Conservation (phyloP, 2,888 invertebrate genomes). For the Catonia carolina region DNA sequence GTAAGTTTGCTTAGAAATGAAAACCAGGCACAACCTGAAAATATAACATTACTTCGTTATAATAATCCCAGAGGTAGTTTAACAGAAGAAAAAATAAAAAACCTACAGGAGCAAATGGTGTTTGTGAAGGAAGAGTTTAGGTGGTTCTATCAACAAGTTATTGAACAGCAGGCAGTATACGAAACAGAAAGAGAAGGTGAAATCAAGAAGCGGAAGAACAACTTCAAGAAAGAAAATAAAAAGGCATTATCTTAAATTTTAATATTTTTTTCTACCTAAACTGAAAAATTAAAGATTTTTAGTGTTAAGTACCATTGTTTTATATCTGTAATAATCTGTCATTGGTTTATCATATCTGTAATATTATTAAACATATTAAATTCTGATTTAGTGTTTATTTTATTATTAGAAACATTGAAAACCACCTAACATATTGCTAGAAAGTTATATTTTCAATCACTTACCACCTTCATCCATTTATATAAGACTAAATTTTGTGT, state of each 20-base stretch:
- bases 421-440: background rate
- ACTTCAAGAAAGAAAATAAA: no score
- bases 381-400: no score
- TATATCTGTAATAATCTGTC: no score
- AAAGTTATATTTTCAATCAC: background rate
- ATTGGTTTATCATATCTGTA: no score
- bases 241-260: no score
- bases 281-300: no score
- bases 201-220: no score
- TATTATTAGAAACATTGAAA: background rate
- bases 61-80: background rate
- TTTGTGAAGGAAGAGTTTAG: constrained; percentile 16
- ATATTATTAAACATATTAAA: no score
- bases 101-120: constrained; percentile 19
- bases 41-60: background rate
- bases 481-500: background rate
- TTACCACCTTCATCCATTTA: background rate
- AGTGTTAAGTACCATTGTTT: no score
- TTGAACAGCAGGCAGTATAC: no score
- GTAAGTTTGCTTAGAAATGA: constrained; percentile 6
- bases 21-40: background rate
- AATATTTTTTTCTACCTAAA: no score
- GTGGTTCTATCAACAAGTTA: constrained; percentile 15
- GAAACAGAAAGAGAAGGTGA: no score
- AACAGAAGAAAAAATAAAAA: constrained; percentile 19